phyloP scores from a whole-genome alignment of 1,140 invertebrate genomes.

The Aradophagus sp. region DNA sequence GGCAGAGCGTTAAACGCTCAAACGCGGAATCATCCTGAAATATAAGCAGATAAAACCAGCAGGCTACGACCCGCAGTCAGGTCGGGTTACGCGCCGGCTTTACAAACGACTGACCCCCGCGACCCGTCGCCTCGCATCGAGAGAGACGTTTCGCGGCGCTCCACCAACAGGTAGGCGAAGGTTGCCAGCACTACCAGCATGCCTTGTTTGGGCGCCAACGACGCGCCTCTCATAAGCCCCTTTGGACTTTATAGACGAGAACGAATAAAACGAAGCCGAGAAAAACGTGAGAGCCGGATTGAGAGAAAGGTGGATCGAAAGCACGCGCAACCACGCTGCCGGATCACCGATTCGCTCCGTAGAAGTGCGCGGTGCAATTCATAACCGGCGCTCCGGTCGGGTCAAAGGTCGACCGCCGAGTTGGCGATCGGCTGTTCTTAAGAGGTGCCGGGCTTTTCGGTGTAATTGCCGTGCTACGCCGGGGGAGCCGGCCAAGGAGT shows the following conservation, averaged over 20 bases:
- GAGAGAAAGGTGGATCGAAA: constrained; percentile 32
- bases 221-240: constrained; percentile 47
- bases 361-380: constrained; percentile 33
- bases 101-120: constrained; percentile 55
- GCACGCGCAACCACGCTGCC: constrained; percentile 5
- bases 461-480: too few relatives aligned
- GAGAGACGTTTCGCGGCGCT: constrained; percentile 37
- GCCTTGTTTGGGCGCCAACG: constrained; percentile 56
- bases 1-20: constrained; percentile 61
- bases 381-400: constrained; percentile 10
- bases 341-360: constrained; percentile 29
- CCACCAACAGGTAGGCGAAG: constrained; percentile 44
- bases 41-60: constrained; percentile 73
- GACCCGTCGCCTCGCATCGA: constrained; percentile 32
- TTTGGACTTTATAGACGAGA: constrained; percentile 51
- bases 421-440: too few relatives aligned
- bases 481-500: too few relatives aligned
- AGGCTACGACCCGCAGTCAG: constrained; percentile 70
- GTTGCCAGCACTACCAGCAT: constrained; percentile 43
- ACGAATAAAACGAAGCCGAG: constrained; percentile 36
- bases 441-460: not conserved
- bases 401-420: constrained; percentile 12
- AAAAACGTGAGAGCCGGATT: constrained; percentile 44
- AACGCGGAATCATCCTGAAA: constrained; percentile 71
- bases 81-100: constrained; percentile 68